Conservation (phyloP, 1,140 invertebrate species). For the Philaenus spumarius region DNA sequence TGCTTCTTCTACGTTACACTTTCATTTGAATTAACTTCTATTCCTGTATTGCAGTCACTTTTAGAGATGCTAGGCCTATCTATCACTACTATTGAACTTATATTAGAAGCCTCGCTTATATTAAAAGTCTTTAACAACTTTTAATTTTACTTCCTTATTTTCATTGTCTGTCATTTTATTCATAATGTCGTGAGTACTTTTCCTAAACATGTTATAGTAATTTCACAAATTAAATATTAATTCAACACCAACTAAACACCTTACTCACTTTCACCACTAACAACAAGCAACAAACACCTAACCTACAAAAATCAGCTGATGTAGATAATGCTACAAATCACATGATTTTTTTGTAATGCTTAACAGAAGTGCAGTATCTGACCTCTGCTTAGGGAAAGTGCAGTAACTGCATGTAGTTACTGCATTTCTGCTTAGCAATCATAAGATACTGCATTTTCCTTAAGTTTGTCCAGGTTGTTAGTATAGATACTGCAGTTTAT, state of each 20-base stretch:
- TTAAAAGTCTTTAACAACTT: no score
- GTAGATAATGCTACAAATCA: neutral
- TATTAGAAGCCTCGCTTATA: no score
- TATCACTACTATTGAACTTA: no score
- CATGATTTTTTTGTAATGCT: neutral
- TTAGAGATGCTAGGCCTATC: no score
- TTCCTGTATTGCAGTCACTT: no score
- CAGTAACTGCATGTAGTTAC: neutral
- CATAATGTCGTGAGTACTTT: no score
- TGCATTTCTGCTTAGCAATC: neutral
- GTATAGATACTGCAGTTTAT: slow-evolving; percentile 2
- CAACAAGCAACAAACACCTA: neutral
- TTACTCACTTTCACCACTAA: neutral
- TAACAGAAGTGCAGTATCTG: neutral
- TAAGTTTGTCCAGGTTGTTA: neutral
- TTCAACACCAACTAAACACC: neutral
- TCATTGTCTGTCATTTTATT: no score
- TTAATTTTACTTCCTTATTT: no score
- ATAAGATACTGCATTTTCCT: neutral
- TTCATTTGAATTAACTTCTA: no score
- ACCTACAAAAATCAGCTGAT: neutral
- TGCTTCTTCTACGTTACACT: neutral
- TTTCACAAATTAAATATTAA: no score
- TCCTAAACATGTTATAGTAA: no score
- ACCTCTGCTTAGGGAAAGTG: neutral